A percentile compares a stretch with the other conserved stretches of the same genome.
These are phyloP conservation scores for Caranx melampygus DNA, from an alignment of 2,113 vertebrate species.

Conservation along the genomic window DNA sequence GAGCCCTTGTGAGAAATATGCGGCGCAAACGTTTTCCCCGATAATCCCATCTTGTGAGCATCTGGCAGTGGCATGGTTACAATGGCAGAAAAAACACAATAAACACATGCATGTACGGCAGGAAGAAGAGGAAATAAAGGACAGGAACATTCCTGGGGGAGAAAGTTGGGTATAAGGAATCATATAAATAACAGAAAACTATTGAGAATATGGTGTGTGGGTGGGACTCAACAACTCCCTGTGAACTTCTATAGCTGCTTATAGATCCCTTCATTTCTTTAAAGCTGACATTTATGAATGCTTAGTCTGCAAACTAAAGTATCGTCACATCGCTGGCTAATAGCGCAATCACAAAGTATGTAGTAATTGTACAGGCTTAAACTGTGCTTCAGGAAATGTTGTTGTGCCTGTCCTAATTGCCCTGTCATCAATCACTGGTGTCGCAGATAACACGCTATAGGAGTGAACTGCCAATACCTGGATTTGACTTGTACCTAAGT, in stretches of 20 bases:
- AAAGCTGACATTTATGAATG: background rate
- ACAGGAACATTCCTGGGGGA: constrained; percentile 51
- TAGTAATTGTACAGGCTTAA: constrained; percentile 36
- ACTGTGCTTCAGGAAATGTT: constrained; percentile 40
- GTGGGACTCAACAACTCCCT: constrained; percentile 18
- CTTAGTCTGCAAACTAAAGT: constrained; percentile 26
- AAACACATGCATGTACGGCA: constrained; percentile 66
- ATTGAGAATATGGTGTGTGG: constrained; percentile 25
- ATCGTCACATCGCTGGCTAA: background rate
- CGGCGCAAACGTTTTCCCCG: constrained; percentile 77
- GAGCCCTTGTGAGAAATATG: constrained; percentile 81
- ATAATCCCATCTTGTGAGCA: constrained; percentile 81
- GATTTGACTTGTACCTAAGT: constrained; percentile 2
- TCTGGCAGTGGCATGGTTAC: constrained; percentile 75
- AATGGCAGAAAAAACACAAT: constrained; percentile 72
- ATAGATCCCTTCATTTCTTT: background rate
- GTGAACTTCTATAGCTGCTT: constrained; percentile 29
- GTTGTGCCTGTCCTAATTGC: constrained; percentile 31
- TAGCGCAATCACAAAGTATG: constrained; percentile 19
- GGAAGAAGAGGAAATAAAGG: constrained; percentile 58
- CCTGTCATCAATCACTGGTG: constrained; percentile 41
- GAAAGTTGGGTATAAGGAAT: constrained; percentile 25
- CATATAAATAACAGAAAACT: constrained; percentile 38
- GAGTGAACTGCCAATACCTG: constrained; percentile 15
- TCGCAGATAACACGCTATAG: constrained; percentile 21